phyloP scores from a whole-genome alignment of 2,113 vertebrate genomes.

The Mesocricetus auratus region DNA sequence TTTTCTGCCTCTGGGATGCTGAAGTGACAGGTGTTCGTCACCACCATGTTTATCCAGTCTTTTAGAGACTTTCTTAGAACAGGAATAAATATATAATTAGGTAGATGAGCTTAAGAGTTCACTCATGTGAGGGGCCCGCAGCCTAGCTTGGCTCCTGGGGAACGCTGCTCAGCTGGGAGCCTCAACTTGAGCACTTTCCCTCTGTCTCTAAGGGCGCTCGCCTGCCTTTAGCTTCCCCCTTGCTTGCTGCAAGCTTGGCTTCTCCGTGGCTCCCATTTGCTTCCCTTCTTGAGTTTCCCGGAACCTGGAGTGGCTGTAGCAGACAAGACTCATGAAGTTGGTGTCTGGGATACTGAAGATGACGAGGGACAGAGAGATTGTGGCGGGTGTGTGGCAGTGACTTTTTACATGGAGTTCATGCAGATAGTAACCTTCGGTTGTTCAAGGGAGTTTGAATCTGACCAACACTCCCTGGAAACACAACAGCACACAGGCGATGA shows the following conservation, averaged over 20 bases:
- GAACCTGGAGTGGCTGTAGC: background rate
- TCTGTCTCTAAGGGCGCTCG: background rate
- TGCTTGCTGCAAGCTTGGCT: background rate
- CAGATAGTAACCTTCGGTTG: background rate
- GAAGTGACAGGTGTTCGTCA: no score
- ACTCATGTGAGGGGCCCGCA: background rate
- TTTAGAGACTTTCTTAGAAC: constrained; percentile 38
- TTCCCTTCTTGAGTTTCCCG: background rate
- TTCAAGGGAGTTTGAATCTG: background rate
- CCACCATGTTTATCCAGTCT: background rate
- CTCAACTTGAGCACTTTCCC: background rate
- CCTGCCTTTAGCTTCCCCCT: no score
- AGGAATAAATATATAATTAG: background rate
- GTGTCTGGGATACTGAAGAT: background rate
- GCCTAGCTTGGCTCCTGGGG: background rate
- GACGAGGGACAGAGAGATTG: background rate
- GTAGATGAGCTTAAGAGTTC: background rate
- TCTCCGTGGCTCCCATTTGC: background rate
- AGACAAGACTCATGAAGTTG: background rate
- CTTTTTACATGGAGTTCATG: background rate
- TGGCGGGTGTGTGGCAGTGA: background rate
- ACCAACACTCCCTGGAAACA: background rate
- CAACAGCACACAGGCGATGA: background rate
- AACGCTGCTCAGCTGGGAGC: accelerated
- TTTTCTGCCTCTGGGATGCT: background rate